Evolutionary conservation across 2,888 invertebrate genomes (phyloP).

Genomic region (Andrena bucephala): DNA sequence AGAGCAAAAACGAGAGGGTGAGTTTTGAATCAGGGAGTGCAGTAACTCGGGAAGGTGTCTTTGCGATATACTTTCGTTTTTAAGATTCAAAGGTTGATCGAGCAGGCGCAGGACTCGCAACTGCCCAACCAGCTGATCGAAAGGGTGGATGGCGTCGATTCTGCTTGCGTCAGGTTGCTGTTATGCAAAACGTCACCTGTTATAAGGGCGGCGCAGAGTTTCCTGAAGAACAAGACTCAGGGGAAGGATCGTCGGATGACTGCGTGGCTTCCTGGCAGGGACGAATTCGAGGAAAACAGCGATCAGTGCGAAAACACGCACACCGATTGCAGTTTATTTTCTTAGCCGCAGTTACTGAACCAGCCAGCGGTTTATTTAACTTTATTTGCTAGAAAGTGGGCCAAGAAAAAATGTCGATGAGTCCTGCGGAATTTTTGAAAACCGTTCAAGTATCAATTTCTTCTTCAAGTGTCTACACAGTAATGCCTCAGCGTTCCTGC

Average conservation of each 20-base stretch:
- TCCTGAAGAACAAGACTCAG: conserved; percentile 85
- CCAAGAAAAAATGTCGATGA: background rate
- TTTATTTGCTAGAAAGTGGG: conserved; percentile 23
- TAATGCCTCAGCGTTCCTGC: no score
- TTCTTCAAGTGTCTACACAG: no score
- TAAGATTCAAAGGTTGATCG: conserved; percentile 85
- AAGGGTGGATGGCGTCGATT: conserved; percentile 87
- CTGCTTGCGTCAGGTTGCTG: conserved; percentile 90
- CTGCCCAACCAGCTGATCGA: conserved; percentile 88
- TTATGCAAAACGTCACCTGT: conserved; percentile 92
- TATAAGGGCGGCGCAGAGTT: conserved; percentile 91
- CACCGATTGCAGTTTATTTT: conserved; percentile 79
- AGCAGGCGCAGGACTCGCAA: conserved; percentile 88
- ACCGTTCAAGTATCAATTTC: background rate
- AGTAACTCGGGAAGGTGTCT: background rate
- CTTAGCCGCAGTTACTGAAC: conserved; percentile 28
- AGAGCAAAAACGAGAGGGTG: conserved; percentile 87
- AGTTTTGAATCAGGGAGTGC: conserved; percentile 57
- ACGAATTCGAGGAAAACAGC: conserved; percentile 82
- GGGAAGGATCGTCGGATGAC: conserved; percentile 77
- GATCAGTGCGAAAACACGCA: conserved; percentile 83
- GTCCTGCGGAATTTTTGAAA: background rate
- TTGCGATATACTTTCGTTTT: conserved; percentile 16
- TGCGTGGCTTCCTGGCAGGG: conserved; percentile 81
- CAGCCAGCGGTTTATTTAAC: conserved; percentile 31